Percentiles rank a stretch among this genome's conserved stretches.
phyloP scores from a whole-genome alignment of 2,888 invertebrate genomes.

The Hydropsyche betteni region DNA sequence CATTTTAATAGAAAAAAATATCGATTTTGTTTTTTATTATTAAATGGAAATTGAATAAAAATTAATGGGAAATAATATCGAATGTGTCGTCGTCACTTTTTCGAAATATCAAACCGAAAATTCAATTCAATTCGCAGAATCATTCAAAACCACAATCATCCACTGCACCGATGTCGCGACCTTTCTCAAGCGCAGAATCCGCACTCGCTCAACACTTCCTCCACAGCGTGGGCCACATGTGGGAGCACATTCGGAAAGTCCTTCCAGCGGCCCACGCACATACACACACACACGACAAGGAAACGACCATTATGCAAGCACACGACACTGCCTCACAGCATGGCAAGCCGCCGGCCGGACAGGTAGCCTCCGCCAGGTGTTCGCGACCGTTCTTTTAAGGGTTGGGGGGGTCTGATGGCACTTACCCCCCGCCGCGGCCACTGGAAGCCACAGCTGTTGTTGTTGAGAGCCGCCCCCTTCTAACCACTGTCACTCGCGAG shows the following conservation, averaged over 20 bases:
- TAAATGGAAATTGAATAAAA: too few relatives aligned
- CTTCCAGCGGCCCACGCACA: neutral
- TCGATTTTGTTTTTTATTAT: too few relatives aligned
- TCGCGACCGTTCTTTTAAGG: too few relatives aligned
- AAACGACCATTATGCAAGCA: conserved; percentile 1
- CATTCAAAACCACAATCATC: neutral
- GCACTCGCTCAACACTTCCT: neutral
- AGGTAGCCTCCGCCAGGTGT: too few relatives aligned
- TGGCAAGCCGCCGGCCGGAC: too few relatives aligned
- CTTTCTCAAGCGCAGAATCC: neutral
- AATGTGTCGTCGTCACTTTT: too few relatives aligned
- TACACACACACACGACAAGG: neutral
- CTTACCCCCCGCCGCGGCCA: conserved; percentile 59
- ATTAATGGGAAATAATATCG: too few relatives aligned
- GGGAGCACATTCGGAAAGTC: conserved; percentile 13
- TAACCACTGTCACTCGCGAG: conserved; percentile 55
- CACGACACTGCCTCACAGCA: too few relatives aligned
- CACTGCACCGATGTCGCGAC: neutral
- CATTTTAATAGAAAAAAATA: too few relatives aligned
- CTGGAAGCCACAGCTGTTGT: conserved; percentile 56
- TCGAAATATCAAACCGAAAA: too few relatives aligned
- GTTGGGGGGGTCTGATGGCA: conserved; percentile 37
- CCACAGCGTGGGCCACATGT: conserved; percentile 4
- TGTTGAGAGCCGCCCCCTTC: conserved; percentile 53
- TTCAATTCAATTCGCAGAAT: neutral